Evolutionary conservation across 2,888 invertebrate genomes (phyloP).

Genomic region (Folsomia manolachei): DNA sequence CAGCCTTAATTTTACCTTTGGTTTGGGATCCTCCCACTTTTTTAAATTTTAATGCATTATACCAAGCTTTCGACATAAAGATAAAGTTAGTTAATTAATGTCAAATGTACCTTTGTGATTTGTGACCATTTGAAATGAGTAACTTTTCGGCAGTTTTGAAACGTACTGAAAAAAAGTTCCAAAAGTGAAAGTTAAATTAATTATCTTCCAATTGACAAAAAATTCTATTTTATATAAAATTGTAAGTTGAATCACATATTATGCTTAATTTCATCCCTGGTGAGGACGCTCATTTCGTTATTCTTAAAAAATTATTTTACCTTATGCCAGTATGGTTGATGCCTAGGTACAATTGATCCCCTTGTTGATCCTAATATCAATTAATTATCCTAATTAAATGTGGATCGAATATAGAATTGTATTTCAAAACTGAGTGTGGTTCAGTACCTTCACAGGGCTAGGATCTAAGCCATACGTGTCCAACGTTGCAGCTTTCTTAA

Average conservation of each 20-base stretch:
- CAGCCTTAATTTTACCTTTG: too few relatives aligned
- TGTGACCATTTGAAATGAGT: slow-evolving; percentile 96
- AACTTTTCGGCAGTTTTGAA: slow-evolving; percentile 86
- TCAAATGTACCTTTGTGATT: slow-evolving; percentile 88
- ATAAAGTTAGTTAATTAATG: too few relatives aligned
- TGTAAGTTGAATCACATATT: too few relatives aligned
- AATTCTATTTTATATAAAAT: too few relatives aligned
- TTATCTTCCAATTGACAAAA: too few relatives aligned
- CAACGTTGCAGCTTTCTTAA: slow-evolving; percentile 83
- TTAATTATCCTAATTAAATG: slow-evolving; percentile 19
- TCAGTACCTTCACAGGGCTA: slow-evolving; percentile 94
- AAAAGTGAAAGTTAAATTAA: too few relatives aligned
- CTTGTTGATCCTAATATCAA: slow-evolving; percentile 75
- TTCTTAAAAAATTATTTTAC: background rate
- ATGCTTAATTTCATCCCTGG: too few relatives aligned
- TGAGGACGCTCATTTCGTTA: too few relatives aligned
- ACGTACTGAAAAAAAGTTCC: too few relatives aligned
- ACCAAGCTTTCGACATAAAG: too few relatives aligned
- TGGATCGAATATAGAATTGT: slow-evolving; percentile 7
- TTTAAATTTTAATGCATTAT: too few relatives aligned
- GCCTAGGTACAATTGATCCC: slow-evolving; percentile 86
- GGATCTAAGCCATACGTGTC: slow-evolving; percentile 98
- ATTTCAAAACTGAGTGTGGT: background rate
- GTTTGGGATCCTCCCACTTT: too few relatives aligned
- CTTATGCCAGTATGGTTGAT: slow-evolving; percentile 90